These are phyloP conservation scores for Turritopsis rubra DNA, from an alignment of 30 jellyfish, hydroid and myxozoan genomes.

Conservation along the genomic window DNA sequence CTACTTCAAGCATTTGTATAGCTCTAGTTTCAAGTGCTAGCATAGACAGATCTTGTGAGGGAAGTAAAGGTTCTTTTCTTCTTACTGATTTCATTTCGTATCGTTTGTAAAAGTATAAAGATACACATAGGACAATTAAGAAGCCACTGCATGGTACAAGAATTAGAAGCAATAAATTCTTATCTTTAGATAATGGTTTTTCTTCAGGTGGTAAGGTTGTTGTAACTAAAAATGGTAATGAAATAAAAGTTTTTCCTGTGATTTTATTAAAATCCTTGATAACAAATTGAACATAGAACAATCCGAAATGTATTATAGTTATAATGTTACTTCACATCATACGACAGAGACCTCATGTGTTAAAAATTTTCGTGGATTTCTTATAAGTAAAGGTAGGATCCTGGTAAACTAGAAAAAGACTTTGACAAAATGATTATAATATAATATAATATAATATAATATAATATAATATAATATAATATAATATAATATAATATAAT, in stretches of 20 bases:
- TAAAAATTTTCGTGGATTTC: too few relatives aligned
- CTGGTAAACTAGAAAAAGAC: too few relatives aligned
- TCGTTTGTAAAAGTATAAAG: background rate
- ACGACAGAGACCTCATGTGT: too few relatives aligned
- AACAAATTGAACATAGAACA: too few relatives aligned
- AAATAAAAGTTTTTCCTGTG: background rate
- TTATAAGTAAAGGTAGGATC: too few relatives aligned
- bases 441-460: too few relatives aligned
- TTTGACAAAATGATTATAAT: too few relatives aligned
- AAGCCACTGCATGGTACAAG: background rate
- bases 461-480: too few relatives aligned
- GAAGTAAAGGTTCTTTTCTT: slow-evolving; percentile 19
- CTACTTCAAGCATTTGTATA: slow-evolving; percentile 48
- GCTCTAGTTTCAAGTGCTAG: slow-evolving; percentile 64
- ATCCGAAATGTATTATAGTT: too few relatives aligned
- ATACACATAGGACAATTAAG: background rate
- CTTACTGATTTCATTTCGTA: background rate
- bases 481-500: too few relatives aligned
- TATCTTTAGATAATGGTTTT: background rate
- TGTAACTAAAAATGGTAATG: background rate
- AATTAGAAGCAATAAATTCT: background rate
- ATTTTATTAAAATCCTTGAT: too few relatives aligned
- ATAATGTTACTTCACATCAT: too few relatives aligned
- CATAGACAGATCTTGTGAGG: slow-evolving; percentile 48
- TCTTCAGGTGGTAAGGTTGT: background rate